phyloP scores from a whole-genome alignment of 2,113 vertebrate genomes.

The Chrysemys picta region DNA sequence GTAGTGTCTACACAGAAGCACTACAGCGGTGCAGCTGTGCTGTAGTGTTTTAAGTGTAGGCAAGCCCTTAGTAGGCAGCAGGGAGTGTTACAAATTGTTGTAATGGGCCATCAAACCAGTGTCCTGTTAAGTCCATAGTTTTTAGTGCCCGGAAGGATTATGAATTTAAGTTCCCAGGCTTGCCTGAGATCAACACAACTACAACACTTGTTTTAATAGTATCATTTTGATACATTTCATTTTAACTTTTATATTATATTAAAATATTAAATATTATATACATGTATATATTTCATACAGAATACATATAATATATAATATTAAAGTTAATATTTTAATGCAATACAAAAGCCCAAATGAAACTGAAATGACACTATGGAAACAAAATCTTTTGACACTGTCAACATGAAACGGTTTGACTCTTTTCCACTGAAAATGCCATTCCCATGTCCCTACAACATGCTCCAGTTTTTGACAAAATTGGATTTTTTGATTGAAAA shows the following conservation, averaged over 20 bases:
- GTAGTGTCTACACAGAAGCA: neutral
- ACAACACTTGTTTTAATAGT: neutral
- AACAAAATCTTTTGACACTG: neutral
- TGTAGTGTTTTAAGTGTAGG: neutral
- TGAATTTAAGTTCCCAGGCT: neutral
- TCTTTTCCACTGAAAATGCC: conserved; percentile 14
- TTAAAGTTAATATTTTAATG: neutral
- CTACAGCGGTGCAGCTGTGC: neutral
- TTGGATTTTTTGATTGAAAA: conserved; percentile 25
- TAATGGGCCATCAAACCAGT: neutral
- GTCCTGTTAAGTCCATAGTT: neutral
- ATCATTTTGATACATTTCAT: neutral
- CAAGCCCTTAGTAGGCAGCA: neutral
- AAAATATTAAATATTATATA: neutral
- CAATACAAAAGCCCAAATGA: neutral
- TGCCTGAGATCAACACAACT: neutral
- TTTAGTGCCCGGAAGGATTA: neutral
- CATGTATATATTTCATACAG: neutral
- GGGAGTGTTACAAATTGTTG: neutral
- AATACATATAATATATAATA: neutral
- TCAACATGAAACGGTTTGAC: neutral
- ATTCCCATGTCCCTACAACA: neutral
- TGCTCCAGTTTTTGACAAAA: neutral
- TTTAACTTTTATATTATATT: neutral
- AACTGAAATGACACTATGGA: neutral